A percentile compares a stretch with the other conserved stretches of the same genome.
These are phyloP conservation scores for Oreochromis grahami DNA, from an alignment of 2,797 vertebrate species.

Conservation along the genomic window DNA sequence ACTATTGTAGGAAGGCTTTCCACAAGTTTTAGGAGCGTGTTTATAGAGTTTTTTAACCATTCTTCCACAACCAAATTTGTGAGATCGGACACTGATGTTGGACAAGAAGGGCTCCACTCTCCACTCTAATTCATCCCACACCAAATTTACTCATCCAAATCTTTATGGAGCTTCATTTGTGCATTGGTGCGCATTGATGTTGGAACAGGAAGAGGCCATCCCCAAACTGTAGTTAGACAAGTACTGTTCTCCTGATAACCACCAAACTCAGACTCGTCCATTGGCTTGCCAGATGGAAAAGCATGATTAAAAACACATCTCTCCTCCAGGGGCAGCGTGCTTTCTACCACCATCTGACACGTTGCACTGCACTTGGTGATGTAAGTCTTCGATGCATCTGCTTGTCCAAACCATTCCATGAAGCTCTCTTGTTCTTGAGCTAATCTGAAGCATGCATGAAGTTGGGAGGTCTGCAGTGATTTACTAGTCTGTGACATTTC, in stretches of 20 bases:
- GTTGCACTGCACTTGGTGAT: background rate
- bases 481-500: background rate
- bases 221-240: background rate
- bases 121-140: background rate
- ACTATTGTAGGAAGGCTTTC: background rate
- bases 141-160: background rate
- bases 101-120: background rate
- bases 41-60: background rate
- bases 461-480: background rate
- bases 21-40: background rate
- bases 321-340: background rate
- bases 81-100: background rate
- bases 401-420: background rate
- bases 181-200: background rate
- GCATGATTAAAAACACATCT: background rate
- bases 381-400: background rate
- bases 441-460: background rate
- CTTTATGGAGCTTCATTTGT: background rate
- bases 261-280: background rate
- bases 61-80: background rate
- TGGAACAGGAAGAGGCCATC: background rate
- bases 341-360: background rate
- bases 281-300: background rate
- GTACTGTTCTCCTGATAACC: background rate
- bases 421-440: background rate